Conservation (phyloP, 2,888 invertebrate species). For the Caenorhabditis sinica region DNA sequence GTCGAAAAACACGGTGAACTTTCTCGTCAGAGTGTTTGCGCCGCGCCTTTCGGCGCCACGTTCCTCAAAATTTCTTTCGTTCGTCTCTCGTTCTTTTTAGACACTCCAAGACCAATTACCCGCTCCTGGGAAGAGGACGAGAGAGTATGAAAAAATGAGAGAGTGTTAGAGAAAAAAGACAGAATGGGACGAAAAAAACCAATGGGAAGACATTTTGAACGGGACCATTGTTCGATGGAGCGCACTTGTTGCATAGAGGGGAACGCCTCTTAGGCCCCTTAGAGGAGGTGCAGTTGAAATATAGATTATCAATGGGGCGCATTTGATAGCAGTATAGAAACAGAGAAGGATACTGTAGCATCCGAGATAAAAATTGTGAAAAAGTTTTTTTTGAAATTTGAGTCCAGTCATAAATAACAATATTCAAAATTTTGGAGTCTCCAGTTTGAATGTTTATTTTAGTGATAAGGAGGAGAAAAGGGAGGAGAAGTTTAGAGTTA, state of each 20-base stretch:
- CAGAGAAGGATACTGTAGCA: too few relatives aligned
- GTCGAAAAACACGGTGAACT: constrained; percentile 36
- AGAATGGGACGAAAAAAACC: constrained; percentile 1
- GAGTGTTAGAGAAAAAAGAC: not conserved
- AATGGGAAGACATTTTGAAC: constrained; percentile 5
- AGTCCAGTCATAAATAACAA: too few relatives aligned
- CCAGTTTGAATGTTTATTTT: too few relatives aligned
- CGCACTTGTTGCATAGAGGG: not conserved
- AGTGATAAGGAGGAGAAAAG: not conserved
- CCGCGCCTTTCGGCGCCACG: constrained; percentile 39
- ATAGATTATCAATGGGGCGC: too few relatives aligned
- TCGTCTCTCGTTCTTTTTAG: not conserved
- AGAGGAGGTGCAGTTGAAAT: too few relatives aligned
- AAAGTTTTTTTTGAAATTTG: not conserved
- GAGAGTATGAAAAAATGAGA: constrained; percentile 2
- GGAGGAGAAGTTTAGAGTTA: too few relatives aligned
- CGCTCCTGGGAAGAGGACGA: constrained; percentile 3
- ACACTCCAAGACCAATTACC: constrained; percentile 35
- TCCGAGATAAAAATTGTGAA: not conserved
- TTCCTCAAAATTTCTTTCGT: constrained; percentile 5
- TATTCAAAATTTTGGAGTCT: too few relatives aligned
- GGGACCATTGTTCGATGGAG: not conserved
- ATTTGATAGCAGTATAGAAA: too few relatives aligned
- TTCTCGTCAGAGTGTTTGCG: constrained; percentile 60
- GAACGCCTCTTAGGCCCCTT: too few relatives aligned